Conservation (phyloP, 2,113 vertebrate genomes). For the Columbina picui region DNA sequence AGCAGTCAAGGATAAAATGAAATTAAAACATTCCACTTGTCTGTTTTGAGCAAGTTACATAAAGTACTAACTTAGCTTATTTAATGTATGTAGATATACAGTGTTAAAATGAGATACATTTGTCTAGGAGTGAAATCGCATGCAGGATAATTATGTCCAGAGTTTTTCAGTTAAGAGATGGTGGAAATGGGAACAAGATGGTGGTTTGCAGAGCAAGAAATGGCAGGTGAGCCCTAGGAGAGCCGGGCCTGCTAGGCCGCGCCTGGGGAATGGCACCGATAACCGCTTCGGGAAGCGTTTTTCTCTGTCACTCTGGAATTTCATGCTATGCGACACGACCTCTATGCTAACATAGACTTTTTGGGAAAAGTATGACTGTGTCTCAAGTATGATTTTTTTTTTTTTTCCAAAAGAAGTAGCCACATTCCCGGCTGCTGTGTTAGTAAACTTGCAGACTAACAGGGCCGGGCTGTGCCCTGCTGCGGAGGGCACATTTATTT, state of each 20-base stretch:
- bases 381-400: neutral
- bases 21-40: neutral
- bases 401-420: neutral
- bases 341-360: neutral
- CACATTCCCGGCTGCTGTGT: neutral
- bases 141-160: neutral
- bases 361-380: neutral
- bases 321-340: neutral
- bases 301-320: neutral
- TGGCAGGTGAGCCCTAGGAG: neutral
- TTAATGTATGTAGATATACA: neutral
- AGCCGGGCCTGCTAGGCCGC: neutral
- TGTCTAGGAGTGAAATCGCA: neutral
- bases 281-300: neutral
- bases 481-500: neutral
- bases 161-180: neutral
- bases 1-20: neutral
- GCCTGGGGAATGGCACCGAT: rapidly evolving
- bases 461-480: neutral
- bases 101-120: neutral
- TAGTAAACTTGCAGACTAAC: neutral
- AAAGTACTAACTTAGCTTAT: neutral
- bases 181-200: neutral
- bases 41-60: neutral
- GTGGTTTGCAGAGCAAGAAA: neutral